Evolutionary conservation across 2,888 invertebrate genomes (phyloP).

Genomic region (Rhagium mordax): DNA sequence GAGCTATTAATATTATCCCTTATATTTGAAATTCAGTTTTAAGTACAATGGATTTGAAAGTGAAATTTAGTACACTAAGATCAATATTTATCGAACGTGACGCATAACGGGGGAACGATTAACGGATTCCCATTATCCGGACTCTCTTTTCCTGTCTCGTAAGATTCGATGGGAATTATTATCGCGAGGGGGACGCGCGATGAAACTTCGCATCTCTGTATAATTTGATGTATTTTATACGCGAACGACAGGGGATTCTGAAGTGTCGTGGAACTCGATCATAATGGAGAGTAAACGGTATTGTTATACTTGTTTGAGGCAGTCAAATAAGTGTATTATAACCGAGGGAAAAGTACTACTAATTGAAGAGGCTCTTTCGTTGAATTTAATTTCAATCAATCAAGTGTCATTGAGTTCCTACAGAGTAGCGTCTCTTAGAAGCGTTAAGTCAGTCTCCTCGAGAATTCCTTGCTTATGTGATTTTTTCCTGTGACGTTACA

Average conservation of each 20-base stretch:
- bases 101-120: slow-evolving; percentile 10
- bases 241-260: neutral
- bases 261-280: too few species aligned
- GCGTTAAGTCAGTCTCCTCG: too few species aligned
- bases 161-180: neutral
- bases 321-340: too few species aligned
- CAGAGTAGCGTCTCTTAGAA: too few species aligned
- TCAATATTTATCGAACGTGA: slow-evolving; percentile 35
- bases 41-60: slow-evolving; percentile 17
- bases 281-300: too few species aligned
- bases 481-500: too few species aligned
- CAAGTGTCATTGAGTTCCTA: too few species aligned
- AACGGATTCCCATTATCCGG: slow-evolving; percentile 19
- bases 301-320: too few species aligned
- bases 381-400: too few species aligned
- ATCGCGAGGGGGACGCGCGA: neutral
- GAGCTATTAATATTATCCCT: slow-evolving; percentile 16
- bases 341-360: too few species aligned
- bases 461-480: too few species aligned
- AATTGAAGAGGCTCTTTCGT: too few species aligned
- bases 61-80: slow-evolving; percentile 18
- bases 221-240: neutral
- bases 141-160: neutral
- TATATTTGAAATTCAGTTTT: slow-evolving; percentile 5
- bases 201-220: neutral